phyloP scores from a whole-genome alignment of 53 echinoderm and acorn worm species.

The Astropecten irregularis region DNA sequence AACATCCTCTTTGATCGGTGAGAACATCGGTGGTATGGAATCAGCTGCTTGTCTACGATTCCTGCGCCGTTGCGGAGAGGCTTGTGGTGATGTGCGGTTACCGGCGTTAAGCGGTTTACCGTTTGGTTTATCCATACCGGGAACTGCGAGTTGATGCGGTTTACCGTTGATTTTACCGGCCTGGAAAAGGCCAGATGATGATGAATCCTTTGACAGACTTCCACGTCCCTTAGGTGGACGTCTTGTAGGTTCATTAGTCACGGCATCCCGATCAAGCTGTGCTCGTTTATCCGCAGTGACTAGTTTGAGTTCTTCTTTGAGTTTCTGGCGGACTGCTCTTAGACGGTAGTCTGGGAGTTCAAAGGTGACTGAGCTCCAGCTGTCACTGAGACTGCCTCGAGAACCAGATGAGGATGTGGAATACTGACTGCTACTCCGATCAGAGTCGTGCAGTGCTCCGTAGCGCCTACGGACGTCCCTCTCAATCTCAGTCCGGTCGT shows the following conservation, averaged over 20 bases:
- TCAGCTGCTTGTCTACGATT: conserved; percentile 63
- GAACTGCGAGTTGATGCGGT: conserved; percentile 10
- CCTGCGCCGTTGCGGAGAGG: conserved; percentile 68
- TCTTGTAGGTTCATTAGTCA: conserved; percentile 40
- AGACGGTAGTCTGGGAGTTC: conserved; percentile 82
- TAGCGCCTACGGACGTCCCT: conserved; percentile 77
- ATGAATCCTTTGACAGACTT: neutral
- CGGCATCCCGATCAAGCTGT: conserved; percentile 64
- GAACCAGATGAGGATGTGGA: conserved; percentile 38
- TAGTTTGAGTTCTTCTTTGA: conserved; percentile 73
- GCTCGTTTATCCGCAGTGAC: conserved; percentile 71
- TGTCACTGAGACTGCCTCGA: conserved; percentile 33
- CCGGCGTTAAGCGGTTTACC: conserved; percentile 35
- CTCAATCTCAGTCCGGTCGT: conserved; percentile 77
- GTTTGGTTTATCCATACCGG: neutral
- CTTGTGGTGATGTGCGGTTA: conserved; percentile 57
- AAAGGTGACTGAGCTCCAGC: conserved; percentile 57
- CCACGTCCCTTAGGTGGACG: conserved; percentile 14
- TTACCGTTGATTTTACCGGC: conserved; percentile 14
- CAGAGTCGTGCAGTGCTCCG: conserved; percentile 58
- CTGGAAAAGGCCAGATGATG: neutral
- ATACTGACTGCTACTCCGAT: conserved; percentile 26
- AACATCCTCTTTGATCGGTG: conserved; percentile 81
- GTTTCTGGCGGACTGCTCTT: conserved; percentile 74
- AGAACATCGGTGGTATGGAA: conserved; percentile 72